Evolutionary conservation across 2,797 vertebrate genomes (phyloP).

Genomic region (Pseudochirops cupreus): DNA sequence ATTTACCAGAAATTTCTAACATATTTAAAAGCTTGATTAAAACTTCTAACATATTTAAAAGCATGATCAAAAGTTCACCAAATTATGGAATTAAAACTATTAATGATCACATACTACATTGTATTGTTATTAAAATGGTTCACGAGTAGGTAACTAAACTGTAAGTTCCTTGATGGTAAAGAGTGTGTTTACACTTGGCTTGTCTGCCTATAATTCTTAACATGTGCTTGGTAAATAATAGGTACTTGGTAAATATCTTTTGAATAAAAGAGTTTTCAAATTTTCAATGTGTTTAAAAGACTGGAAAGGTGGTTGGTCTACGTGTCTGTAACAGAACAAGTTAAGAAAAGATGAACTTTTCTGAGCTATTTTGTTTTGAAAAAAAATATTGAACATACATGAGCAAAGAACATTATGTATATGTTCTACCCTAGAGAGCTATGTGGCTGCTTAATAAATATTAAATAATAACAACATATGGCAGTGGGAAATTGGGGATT

Average conservation of each 20-base stretch:
- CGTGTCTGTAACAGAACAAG: background rate
- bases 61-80: background rate
- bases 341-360: background rate
- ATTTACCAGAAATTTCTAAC: background rate
- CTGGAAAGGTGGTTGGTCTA: background rate
- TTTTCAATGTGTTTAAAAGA: conserved; percentile 28
- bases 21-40: background rate
- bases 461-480: conserved; percentile 26
- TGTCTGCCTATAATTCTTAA: background rate
- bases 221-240: background rate
- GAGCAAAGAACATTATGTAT: background rate
- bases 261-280: background rate
- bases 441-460: background rate
- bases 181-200: background rate
- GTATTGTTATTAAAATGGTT: conserved; percentile 18
- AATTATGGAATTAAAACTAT: background rate
- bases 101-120: background rate
- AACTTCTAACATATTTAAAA: background rate
- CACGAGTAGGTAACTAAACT: conserved; percentile 9
- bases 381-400: background rate
- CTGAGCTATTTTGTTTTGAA: conserved; percentile 11
- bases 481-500: background rate
- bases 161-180: conserved; percentile 10
- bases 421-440: conserved; percentile 6
- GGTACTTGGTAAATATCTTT: conserved; percentile 18